These are phyloP conservation scores for Cyanoderma ruficeps DNA, from an alignment of 2,113 vertebrate species.

Conservation along the genomic window DNA sequence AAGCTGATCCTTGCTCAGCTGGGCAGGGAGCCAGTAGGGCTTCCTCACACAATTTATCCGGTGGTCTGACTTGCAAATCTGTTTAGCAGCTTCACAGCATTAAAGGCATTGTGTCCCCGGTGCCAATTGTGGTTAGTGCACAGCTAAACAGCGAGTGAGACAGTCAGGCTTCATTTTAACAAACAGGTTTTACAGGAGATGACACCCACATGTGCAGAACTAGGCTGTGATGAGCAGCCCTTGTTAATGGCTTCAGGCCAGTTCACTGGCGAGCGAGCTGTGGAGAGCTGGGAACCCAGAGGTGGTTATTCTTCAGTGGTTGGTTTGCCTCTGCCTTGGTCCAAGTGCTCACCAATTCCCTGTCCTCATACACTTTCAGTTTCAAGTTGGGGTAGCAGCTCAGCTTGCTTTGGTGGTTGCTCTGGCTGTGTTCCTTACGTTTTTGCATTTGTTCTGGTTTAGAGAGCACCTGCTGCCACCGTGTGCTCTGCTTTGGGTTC, in stretches of 20 bases:
- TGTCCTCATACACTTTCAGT: background rate
- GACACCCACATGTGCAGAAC: background rate
- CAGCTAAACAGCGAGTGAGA: background rate
- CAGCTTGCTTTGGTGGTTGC: background rate
- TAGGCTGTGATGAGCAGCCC: background rate
- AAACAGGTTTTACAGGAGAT: slow-evolving; percentile 4
- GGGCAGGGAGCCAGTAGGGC: background rate
- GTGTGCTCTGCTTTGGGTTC: background rate
- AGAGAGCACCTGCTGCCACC: background rate
- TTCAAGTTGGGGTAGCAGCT: background rate
- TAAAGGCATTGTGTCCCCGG: background rate
- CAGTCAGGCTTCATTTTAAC: background rate
- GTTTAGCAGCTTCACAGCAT: background rate
- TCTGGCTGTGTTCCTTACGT: background rate
- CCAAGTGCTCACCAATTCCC: background rate
- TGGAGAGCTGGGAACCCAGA: background rate
- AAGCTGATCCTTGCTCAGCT: background rate
- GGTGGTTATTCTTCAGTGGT: background rate
- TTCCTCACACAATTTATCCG: background rate
- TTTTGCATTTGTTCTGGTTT: background rate
- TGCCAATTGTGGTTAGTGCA: background rate
- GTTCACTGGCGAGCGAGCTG: background rate
- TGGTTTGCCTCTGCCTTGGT: background rate
- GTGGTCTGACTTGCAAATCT: background rate
- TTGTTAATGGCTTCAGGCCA: background rate